These are phyloP conservation scores for Paramacrobiotus metropolitanus DNA, from an alignment of 1,140 invertebrate species.

Conservation along the genomic window DNA sequence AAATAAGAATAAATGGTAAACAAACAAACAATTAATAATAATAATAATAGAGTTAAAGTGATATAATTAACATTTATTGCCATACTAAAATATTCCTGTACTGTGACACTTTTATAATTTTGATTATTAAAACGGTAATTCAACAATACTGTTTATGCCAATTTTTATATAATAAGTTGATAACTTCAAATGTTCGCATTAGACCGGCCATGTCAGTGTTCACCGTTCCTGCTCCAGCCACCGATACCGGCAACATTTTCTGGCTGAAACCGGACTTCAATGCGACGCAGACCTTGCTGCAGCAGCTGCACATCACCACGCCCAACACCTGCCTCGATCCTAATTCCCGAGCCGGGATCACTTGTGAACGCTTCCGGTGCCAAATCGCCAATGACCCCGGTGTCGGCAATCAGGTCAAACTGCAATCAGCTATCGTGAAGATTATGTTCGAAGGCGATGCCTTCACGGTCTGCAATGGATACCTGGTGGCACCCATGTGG, in stretches of 20 bases:
- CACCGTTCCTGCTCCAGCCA: not conserved
- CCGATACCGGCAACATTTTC: not conserved
- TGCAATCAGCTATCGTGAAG: not conserved
- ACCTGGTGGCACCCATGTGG: constrained; percentile 2
- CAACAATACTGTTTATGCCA: too few species aligned
- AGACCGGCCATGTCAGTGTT: not conserved
- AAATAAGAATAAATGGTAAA: too few species aligned
- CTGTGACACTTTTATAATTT: too few species aligned
- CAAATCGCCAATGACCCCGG: not conserved
- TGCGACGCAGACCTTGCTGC: not conserved
- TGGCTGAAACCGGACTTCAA: not conserved
- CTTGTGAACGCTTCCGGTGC: not conserved
- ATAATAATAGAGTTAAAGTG: too few species aligned
- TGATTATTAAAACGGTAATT: too few species aligned
- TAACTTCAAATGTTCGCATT: not conserved
- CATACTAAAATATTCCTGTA: too few species aligned
- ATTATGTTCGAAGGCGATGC: not conserved
- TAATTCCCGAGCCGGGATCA: not conserved
- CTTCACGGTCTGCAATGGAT: not conserved
- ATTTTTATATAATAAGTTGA: too few species aligned
- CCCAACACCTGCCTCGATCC: not conserved
- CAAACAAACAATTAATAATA: too few species aligned
- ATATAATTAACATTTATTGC: too few species aligned
- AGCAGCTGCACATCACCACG: not conserved
- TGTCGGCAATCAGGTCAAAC: not conserved